Percentiles rank a stretch among this genome's conserved stretches.
Evolutionary conservation across 2,888 invertebrate genomes (phyloP).

Genomic region (Papilio protenor): DNA sequence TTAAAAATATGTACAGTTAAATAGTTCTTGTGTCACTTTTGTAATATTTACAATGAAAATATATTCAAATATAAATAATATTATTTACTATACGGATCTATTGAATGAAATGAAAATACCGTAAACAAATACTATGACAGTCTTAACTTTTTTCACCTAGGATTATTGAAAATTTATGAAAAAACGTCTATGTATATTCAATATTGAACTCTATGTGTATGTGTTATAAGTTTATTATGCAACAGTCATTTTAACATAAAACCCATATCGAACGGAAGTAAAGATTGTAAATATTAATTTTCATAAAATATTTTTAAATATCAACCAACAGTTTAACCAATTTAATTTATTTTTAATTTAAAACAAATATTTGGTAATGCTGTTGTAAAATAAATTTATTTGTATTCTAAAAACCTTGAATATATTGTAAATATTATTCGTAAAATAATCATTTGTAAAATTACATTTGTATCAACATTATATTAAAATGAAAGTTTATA

Average conservation of each 20-base stretch:
- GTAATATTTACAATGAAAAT: conserved; percentile 27
- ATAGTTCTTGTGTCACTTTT: conserved; percentile 17
- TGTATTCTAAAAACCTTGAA: conserved; percentile 60
- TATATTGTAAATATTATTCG: conserved; percentile 70
- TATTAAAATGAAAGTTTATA: conserved; percentile 58
- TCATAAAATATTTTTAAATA: background rate
- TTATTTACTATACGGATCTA: background rate
- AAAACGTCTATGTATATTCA: background rate
- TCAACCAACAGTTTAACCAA: conserved; percentile 11
- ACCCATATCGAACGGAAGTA: conserved; percentile 8
- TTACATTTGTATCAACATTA: conserved; percentile 69
- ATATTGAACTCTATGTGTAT: conserved; percentile 33
- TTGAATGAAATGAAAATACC: background rate
- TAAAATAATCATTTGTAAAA: conserved; percentile 66
- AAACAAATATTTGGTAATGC: conserved; percentile 1
- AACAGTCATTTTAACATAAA: conserved; percentile 2
- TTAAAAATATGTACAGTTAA: background rate
- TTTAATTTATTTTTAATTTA: background rate
- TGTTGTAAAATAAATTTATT: conserved; percentile 50
- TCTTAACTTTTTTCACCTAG: too few relatives aligned
- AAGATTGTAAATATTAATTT: background rate
- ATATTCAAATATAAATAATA: background rate
- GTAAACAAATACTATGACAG: background rate
- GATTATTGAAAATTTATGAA: too few relatives aligned
- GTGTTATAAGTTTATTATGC: conserved; percentile 19